phyloP scores from a whole-genome alignment of 2,888 invertebrate species.

The Yponomeuta sedellus region DNA sequence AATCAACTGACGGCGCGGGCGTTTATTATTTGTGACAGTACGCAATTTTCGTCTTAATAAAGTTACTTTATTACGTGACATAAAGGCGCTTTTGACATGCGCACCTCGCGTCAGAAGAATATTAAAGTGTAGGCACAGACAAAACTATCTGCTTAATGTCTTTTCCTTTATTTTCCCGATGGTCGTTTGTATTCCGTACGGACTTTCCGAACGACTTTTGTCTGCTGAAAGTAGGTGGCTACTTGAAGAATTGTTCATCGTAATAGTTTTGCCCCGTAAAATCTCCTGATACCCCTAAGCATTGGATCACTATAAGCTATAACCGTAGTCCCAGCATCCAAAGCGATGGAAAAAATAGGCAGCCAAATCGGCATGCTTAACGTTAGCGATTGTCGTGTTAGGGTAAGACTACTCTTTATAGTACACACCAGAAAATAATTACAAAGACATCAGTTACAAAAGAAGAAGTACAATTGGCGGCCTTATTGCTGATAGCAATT shows the following conservation, averaged over 20 bases:
- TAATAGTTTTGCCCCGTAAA: not conserved
- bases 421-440: too few relatives aligned
- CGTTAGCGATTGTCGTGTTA: too few relatives aligned
- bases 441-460: too few relatives aligned
- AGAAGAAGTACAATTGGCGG: too few relatives aligned
- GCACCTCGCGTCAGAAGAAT: conserved; percentile 9
- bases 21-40: conserved; percentile 9
- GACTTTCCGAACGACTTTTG: conserved; percentile 11
- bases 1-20: conserved; percentile 14
- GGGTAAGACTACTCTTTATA: too few relatives aligned
- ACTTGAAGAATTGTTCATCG: not conserved
- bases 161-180: conserved; percentile 17
- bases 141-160: conserved; percentile 16
- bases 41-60: conserved; percentile 14
- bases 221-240: not conserved
- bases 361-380: too few relatives aligned
- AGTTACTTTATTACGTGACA: conserved; percentile 8
- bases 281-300: too few relatives aligned
- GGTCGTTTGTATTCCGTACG: conserved; percentile 15
- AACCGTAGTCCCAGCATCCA: too few relatives aligned
- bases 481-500: too few relatives aligned
- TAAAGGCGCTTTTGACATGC: conserved; percentile 11
- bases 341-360: too few relatives aligned
- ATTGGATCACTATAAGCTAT: too few relatives aligned
- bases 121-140: conserved; percentile 9